These are phyloP conservation scores for Drosophila vallismaia DNA, from an alignment of 2,888 invertebrate genomes.

Conservation along the genomic window DNA sequence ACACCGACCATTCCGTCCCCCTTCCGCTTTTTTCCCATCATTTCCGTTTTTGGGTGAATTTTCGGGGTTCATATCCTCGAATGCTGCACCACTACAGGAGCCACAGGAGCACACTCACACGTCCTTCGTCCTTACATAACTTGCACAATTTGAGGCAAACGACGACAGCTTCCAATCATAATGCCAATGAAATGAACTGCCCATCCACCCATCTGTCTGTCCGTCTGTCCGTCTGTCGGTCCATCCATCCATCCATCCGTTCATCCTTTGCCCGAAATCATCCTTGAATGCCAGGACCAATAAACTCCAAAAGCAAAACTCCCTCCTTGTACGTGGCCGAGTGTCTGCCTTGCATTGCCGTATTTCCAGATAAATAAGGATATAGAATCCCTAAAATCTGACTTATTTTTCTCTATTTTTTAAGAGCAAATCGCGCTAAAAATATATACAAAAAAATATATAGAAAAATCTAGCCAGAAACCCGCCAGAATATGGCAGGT, in stretches of 20 bases:
- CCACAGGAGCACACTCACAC: conserved; percentile 7
- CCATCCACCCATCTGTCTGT: neutral
- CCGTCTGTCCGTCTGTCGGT: neutral
- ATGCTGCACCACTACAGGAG: conserved; percentile 14
- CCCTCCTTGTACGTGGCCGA: neutral
- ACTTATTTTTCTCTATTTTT: too few relatives aligned
- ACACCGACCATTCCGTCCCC: neutral
- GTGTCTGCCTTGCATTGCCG: conserved; percentile 3
- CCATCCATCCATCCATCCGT: neutral
- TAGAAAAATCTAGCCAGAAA: too few relatives aligned
- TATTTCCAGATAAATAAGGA: neutral
- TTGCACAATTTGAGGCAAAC: conserved; percentile 35
- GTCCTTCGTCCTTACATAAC: conserved; percentile 19
- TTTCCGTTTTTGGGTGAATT: conserved; percentile 56
- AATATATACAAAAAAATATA: too few relatives aligned
- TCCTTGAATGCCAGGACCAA: conserved; percentile 19
- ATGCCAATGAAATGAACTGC: conserved; percentile 63
- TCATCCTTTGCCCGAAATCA: neutral
- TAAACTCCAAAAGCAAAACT: conserved; percentile 27
- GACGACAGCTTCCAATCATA: conserved; percentile 59
- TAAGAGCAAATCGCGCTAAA: too few relatives aligned
- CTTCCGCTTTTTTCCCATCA: conserved; percentile 13
- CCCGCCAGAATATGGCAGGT: neutral
- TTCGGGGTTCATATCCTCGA: conserved; percentile 45
- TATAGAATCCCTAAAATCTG: neutral